Percentiles rank a stretch among this genome's conserved stretches.
These are phyloP conservation scores for Branchinecta lindahli DNA, from an alignment of 1,140 invertebrate species.

Conservation along the genomic window DNA sequence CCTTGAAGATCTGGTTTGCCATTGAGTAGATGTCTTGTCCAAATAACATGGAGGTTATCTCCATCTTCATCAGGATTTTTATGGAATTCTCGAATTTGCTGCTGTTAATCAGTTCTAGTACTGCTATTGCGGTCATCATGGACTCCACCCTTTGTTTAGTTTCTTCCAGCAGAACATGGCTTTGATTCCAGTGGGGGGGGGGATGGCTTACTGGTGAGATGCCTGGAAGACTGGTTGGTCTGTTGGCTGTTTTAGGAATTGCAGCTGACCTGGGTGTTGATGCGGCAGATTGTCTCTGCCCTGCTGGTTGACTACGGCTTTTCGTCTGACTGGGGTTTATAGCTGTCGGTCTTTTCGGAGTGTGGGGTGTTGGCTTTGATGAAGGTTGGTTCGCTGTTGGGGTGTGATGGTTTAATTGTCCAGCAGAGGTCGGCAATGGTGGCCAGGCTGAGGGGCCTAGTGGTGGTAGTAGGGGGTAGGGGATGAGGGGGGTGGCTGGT, in stretches of 20 bases:
- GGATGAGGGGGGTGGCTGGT: neutral
- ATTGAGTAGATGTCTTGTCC: neutral
- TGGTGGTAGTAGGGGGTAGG: neutral
- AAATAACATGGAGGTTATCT: neutral
- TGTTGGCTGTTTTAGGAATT: constrained; percentile 3
- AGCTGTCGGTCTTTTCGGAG: too few relatives aligned
- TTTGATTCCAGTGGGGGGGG: neutral
- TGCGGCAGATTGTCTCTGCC: neutral
- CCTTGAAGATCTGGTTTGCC: neutral
- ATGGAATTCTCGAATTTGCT: neutral
- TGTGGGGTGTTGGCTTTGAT: neutral
- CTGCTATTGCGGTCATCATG: neutral
- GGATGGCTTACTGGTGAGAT: neutral
- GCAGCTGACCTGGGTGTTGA: neutral
- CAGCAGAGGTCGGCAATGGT: neutral
- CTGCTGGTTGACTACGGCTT: neutral
- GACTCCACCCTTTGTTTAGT: neutral
- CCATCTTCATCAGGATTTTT: neutral
- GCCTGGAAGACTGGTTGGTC: neutral
- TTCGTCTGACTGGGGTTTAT: too few relatives aligned
- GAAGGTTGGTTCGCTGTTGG: neutral
- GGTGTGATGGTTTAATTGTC: neutral
- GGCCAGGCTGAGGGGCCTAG: neutral
- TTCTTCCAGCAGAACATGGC: neutral
- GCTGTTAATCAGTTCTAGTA: neutral